Percentiles rank a stretch among this genome's conserved stretches.
These are phyloP conservation scores for Cnemophilus loriae DNA, from an alignment of 2,113 vertebrate species.

Conservation along the genomic window DNA sequence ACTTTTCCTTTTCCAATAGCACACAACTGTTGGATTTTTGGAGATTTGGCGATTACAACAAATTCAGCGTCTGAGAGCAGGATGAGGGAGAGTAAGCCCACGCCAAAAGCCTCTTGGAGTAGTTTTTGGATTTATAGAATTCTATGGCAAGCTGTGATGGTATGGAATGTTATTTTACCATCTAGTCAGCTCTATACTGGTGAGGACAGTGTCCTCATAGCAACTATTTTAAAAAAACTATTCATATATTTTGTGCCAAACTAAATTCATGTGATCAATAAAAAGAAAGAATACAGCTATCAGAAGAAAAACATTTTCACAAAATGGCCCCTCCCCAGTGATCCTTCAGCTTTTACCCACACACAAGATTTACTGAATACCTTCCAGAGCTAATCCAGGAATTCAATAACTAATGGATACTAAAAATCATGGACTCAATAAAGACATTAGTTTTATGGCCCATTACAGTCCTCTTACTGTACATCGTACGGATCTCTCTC, in stretches of 20 bases:
- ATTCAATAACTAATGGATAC: constrained; percentile 48
- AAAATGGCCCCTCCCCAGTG: background rate
- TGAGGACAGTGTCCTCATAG: background rate
- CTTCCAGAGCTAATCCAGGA: constrained; percentile 16
- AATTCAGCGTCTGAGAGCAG: background rate
- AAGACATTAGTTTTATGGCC: constrained; percentile 56
- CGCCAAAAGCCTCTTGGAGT: background rate
- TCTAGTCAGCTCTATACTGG: background rate
- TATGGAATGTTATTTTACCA: background rate
- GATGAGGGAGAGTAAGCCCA: background rate
- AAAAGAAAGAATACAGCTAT: background rate
- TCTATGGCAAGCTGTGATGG: background rate
- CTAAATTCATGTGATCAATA: background rate
- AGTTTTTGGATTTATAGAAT: background rate
- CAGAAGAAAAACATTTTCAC: background rate
- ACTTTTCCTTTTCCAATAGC: background rate
- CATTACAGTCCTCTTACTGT: constrained; percentile 48
- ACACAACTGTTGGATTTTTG: background rate
- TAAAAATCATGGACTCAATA: constrained; percentile 57
- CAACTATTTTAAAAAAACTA: background rate
- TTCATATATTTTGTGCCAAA: background rate
- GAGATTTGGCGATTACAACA: background rate
- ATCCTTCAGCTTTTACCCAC: background rate
- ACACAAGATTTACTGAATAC: background rate
- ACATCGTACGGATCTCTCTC: constrained; percentile 41